Evolutionary conservation across 1,140 invertebrate species (phyloP).

Genomic region (Battus philenor): DNA sequence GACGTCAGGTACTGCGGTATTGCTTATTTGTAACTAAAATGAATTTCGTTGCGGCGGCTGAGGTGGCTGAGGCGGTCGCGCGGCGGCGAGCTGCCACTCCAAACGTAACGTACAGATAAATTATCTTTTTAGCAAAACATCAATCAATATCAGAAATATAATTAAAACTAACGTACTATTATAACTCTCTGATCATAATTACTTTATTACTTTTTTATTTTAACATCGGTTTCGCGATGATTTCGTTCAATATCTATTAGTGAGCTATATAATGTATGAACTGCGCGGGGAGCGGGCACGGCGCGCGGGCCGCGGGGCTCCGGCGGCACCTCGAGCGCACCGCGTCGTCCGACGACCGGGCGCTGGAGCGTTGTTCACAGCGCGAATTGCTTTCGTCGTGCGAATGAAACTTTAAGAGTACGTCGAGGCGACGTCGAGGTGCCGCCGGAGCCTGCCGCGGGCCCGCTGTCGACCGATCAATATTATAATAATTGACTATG

Average conservation of each 20-base stretch:
- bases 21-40: constrained; percentile 63
- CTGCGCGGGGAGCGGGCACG: constrained; percentile 47
- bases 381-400: no score
- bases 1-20: constrained; percentile 70
- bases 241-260: constrained; percentile 55
- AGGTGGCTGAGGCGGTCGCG: constrained; percentile 12
- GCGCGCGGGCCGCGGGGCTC: constrained; percentile 27
- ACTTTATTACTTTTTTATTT: constrained; percentile 39
- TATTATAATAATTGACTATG: constrained; percentile 69
- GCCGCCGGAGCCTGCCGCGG: no score
- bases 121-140: constrained; percentile 74
- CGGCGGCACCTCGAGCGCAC: constrained; percentile 24
- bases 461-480: constrained; percentile 34
- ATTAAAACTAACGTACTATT: constrained; percentile 75
- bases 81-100: constrained; percentile 27
- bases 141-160: constrained; percentile 74
- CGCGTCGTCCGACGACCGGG: no score
- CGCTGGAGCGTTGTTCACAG: no score
- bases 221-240: constrained; percentile 52
- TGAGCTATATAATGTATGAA: constrained; percentile 50
- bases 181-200: constrained; percentile 63
- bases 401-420: no score
- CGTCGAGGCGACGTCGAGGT: no score
- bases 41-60: constrained; percentile 38
- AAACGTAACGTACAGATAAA: constrained; percentile 71